phyloP scores from a whole-genome alignment of 2,888 invertebrate genomes.

The Pristionchus exspectatus region DNA sequence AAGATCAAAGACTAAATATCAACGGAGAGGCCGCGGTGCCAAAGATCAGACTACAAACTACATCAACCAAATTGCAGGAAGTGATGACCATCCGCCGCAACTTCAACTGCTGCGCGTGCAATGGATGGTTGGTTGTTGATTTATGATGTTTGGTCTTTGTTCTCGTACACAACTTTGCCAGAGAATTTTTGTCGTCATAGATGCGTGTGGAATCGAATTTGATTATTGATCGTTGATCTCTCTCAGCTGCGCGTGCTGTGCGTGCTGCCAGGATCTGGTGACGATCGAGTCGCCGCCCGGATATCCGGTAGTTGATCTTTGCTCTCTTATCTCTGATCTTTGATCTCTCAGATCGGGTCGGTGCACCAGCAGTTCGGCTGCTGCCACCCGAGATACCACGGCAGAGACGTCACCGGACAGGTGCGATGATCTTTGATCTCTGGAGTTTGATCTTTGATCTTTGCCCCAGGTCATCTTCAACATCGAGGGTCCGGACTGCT shows the following conservation, averaged over 20 bases:
- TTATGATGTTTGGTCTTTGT: not conserved
- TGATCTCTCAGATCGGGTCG: slow-evolving; percentile 56
- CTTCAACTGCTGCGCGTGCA: slow-evolving; percentile 88
- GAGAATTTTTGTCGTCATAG: too few relatives aligned
- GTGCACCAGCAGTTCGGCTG: slow-evolving; percentile 61
- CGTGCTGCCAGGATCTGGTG: slow-evolving; percentile 54
- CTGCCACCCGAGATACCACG: slow-evolving; percentile 59
- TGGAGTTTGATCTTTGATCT: slow-evolving; percentile 24
- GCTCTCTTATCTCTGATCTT: not conserved
- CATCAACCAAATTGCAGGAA: slow-evolving; percentile 81
- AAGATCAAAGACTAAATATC: not conserved
- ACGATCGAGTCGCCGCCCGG: slow-evolving; percentile 60
- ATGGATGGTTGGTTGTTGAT: slow-evolving; percentile 85
- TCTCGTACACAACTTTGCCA: too few relatives aligned
- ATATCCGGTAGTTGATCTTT: slow-evolving; percentile 42
- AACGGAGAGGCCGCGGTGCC: too few relatives aligned
- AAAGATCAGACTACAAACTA: not conserved
- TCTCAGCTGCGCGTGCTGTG: slow-evolving; percentile 81
- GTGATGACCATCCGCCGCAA: slow-evolving; percentile 90
- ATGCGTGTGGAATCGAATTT: too few relatives aligned
- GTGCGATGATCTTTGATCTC: slow-evolving; percentile 24
- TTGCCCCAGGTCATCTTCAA: slow-evolving; percentile 33
- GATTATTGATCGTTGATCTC: not conserved
- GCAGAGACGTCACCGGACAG: slow-evolving; percentile 59
- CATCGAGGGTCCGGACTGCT: slow-evolving; percentile 61